Evolutionary conservation across 2,113 vertebrate genomes (phyloP).

Genomic region (Gadus macrocephalus): DNA sequence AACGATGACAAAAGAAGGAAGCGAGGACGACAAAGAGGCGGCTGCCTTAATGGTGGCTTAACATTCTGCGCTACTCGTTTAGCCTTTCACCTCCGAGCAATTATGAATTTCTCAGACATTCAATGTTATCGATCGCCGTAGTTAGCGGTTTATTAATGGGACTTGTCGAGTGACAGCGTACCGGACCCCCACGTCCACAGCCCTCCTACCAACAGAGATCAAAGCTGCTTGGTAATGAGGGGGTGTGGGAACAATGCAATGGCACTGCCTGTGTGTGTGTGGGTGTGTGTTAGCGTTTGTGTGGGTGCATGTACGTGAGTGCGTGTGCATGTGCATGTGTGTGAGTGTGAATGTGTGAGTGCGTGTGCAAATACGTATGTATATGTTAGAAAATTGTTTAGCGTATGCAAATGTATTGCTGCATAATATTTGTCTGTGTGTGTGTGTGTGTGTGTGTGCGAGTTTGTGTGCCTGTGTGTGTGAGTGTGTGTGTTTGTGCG

Average conservation of each 20-base stretch:
- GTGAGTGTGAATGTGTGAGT: neutral
- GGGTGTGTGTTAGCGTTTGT: too few species aligned
- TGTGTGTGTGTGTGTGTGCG: too few species aligned
- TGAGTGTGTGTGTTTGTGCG: too few species aligned
- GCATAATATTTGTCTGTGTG: too few species aligned
- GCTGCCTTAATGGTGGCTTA: constrained; percentile 28
- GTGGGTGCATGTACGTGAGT: neutral
- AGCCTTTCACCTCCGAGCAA: constrained; percentile 55
- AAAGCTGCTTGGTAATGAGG: constrained; percentile 48
- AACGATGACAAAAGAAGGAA: constrained; percentile 7
- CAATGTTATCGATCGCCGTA: constrained; percentile 46
- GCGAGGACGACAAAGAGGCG: constrained; percentile 21
- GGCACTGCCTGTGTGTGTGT: neutral
- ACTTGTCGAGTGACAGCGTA: constrained; percentile 49
- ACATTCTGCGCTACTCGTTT: constrained; percentile 39
- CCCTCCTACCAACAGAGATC: constrained; percentile 47
- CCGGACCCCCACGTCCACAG: constrained; percentile 1
- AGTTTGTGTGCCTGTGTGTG: too few species aligned
- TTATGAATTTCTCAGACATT: constrained; percentile 50
- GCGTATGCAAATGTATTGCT: too few species aligned
- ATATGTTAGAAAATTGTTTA: too few species aligned
- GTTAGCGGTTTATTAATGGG: constrained; percentile 50
- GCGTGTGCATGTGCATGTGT: neutral
- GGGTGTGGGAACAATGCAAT: constrained; percentile 33
- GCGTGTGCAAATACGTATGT: too few species aligned